Evolutionary conservation across 1,140 invertebrate species (phyloP).

Genomic region (Armadillidium nasatum): DNA sequence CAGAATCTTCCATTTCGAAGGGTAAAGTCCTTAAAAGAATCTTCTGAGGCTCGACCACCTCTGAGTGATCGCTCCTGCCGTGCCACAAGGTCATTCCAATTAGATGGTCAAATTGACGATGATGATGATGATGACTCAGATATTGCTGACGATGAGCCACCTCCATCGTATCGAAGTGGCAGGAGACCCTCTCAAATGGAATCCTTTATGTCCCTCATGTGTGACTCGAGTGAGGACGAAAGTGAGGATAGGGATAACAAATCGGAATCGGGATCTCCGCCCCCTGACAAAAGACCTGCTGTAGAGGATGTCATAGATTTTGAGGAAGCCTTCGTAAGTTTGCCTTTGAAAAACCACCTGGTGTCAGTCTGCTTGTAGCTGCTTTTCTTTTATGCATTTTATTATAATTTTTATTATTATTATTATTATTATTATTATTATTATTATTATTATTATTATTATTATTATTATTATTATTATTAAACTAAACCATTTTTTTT

Average conservation of each 20-base stretch:
- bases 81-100: neutral
- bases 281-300: neutral
- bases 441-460: too few species aligned
- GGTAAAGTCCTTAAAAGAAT: neutral
- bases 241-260: neutral
- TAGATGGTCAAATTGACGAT: neutral
- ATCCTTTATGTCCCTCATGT: neutral
- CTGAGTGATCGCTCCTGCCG: neutral
- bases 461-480: too few species aligned
- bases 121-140: neutral
- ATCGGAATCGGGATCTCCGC: neutral
- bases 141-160: neutral
- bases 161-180: neutral
- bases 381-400: neutral
- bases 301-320: neutral
- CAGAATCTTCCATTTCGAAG: neutral
- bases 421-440: neutral
- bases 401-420: neutral
- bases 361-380: too few species aligned
- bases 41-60: neutral
- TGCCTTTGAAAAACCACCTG: too few species aligned
- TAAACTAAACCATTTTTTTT: too few species aligned
- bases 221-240: neutral
- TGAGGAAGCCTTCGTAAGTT: neutral
- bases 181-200: neutral